A percentile compares a stretch with the other conserved stretches of the same genome.
These are phyloP conservation scores for Zosterops borbonicus DNA, from an alignment of 2,113 vertebrate species.

Conservation along the genomic window DNA sequence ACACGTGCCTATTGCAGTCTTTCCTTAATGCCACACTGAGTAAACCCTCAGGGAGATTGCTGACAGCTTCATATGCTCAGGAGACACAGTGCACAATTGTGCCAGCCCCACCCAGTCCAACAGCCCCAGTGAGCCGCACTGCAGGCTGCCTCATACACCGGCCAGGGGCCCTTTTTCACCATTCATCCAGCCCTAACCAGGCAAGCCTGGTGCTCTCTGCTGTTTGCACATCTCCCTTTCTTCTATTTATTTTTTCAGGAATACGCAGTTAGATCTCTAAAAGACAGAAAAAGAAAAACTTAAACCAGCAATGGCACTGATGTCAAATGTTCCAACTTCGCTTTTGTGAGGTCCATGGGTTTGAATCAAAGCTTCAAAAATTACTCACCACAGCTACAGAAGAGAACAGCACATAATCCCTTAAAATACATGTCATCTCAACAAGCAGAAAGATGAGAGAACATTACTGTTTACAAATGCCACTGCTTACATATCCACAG, in stretches of 20 bases:
- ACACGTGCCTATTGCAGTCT: neutral
- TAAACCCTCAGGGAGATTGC: rapidly evolving
- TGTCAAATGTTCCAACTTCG: neutral
- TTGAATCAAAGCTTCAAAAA: neutral
- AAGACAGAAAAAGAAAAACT: neutral
- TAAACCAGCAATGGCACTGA: neutral
- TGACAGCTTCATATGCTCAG: neutral
- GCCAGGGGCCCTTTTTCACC: neutral
- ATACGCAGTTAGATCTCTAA: neutral
- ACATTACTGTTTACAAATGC: neutral
- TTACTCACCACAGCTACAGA: neutral
- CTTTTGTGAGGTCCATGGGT: neutral
- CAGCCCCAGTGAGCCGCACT: neutral
- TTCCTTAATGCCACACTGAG: neutral
- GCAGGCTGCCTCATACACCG: rapidly evolving
- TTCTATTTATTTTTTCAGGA: neutral
- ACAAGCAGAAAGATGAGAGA: neutral
- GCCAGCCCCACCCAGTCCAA: rapidly evolving
- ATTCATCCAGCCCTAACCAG: neutral
- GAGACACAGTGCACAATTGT: rapidly evolving
- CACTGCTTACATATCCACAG: neutral
- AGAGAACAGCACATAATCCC: rapidly evolving
- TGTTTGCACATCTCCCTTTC: neutral
- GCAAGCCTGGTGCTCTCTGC: neutral
- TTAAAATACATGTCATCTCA: neutral